phyloP scores from a whole-genome alignment of 2,888 invertebrate species.

The Meandrusa payeni region DNA sequence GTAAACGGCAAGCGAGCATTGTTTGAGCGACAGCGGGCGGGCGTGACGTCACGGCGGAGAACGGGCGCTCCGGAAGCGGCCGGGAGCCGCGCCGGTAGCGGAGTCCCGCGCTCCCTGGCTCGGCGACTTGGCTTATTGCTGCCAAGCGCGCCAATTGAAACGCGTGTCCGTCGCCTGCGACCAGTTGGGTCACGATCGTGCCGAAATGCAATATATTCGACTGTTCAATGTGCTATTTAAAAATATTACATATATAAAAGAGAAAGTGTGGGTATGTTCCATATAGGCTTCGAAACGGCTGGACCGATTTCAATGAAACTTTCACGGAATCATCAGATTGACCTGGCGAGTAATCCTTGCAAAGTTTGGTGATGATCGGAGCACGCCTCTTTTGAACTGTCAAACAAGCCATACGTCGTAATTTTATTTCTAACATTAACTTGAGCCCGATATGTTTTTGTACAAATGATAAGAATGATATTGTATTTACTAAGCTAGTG shows the following conservation, averaged over 20 bases:
- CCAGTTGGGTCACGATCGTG: conserved; percentile 54
- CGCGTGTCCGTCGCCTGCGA: conserved; percentile 71
- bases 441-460: too few species aligned
- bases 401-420: too few species aligned
- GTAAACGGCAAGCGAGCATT: conserved; percentile 28
- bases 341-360: too few species aligned
- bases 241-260: conserved; percentile 29
- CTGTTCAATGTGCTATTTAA: conserved; percentile 39
- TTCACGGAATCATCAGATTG: too few species aligned
- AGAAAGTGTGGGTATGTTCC: too few species aligned
- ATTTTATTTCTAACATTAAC: too few species aligned
- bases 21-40: conserved; percentile 32
- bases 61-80: conserved; percentile 61
- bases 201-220: conserved; percentile 48
- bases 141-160: conserved; percentile 70
- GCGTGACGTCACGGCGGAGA: conserved; percentile 53
- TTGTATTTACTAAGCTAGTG: too few species aligned
- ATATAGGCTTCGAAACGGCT: too few species aligned
- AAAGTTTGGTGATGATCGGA: too few species aligned
- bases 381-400: too few species aligned
- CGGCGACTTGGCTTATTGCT: conserved; percentile 63
- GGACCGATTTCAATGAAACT: too few species aligned
- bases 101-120: conserved; percentile 59
- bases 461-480: too few species aligned
- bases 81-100: conserved; percentile 54